Conservation (phyloP, 2,113 vertebrate genomes). For the Micronycteris hirsuta region DNA sequence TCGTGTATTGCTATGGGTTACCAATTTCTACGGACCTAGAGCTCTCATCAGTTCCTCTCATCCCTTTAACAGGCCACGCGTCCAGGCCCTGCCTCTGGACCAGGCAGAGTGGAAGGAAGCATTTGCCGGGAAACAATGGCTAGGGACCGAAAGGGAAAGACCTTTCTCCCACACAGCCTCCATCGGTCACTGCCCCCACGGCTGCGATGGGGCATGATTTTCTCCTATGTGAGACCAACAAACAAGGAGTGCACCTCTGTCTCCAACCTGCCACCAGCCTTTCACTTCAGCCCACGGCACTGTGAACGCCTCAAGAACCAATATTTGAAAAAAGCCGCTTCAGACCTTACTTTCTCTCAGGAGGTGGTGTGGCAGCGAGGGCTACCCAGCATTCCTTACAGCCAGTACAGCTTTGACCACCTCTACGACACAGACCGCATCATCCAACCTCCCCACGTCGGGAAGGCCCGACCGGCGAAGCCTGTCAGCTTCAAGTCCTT, state of each 20-base stretch:
- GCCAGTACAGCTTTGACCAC: slow-evolving; percentile 66
- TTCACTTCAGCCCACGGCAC: neutral
- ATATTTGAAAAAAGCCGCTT: slow-evolving; percentile 69
- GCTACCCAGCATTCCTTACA: slow-evolving; percentile 71
- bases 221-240: neutral
- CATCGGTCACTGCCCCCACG: neutral
- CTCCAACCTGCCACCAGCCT: neutral
- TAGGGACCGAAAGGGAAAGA: neutral
- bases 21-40: neutral
- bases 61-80: neutral
- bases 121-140: neutral
- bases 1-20: neutral
- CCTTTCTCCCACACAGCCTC: neutral
- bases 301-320: slow-evolving; percentile 43
- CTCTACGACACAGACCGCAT: slow-evolving; percentile 71
- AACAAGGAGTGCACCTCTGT: neutral
- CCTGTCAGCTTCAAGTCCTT: neutral
- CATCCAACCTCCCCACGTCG: slow-evolving; percentile 12
- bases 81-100: neutral
- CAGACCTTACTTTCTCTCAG: slow-evolving; percentile 78
- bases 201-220: slow-evolving; percentile 37
- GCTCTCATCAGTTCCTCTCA: neutral
- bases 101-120: neutral
- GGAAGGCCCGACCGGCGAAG: neutral
- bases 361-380: slow-evolving; percentile 79